These are phyloP conservation scores for Heliangelus exortis DNA, from an alignment of 2,797 vertebrate species.

Conservation along the genomic window DNA sequence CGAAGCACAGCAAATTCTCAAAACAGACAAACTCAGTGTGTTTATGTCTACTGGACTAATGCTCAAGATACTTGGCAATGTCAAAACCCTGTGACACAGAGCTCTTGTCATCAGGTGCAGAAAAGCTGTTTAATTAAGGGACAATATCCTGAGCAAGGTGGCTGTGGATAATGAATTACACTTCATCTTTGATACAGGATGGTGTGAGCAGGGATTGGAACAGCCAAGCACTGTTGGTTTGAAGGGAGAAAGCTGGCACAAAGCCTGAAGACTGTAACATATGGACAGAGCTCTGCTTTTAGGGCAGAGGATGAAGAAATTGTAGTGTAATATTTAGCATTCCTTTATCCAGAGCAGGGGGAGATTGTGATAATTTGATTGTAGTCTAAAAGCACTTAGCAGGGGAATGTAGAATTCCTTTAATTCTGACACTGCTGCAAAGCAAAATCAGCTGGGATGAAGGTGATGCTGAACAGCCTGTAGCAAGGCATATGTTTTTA, in stretches of 20 bases:
- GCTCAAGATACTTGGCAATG: not conserved
- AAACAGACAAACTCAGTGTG: not conserved
- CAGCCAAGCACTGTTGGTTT: fast-evolving
- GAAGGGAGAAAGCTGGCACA: not conserved
- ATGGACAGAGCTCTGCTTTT: not conserved
- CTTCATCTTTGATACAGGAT: not conserved
- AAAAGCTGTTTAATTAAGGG: not conserved
- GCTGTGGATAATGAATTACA: not conserved
- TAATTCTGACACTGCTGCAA: not conserved
- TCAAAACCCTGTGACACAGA: not conserved
- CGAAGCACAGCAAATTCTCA: not conserved
- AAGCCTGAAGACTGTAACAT: not conserved
- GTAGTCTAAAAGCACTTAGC: not conserved
- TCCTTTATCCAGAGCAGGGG: not conserved
- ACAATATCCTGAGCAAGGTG: not conserved
- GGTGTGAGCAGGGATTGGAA: not conserved
- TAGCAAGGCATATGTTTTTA: not conserved
- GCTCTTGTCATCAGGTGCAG: not conserved
- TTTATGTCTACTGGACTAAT: not conserved
- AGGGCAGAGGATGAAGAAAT: not conserved
- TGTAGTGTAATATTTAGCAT: not conserved
- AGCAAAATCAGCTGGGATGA: not conserved
- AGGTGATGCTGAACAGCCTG: not conserved
- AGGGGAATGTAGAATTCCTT: not conserved
- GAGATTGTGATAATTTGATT: not conserved